Evolutionary conservation across 2,888 invertebrate genomes (phyloP).

Genomic region (Mythimna vitellina): DNA sequence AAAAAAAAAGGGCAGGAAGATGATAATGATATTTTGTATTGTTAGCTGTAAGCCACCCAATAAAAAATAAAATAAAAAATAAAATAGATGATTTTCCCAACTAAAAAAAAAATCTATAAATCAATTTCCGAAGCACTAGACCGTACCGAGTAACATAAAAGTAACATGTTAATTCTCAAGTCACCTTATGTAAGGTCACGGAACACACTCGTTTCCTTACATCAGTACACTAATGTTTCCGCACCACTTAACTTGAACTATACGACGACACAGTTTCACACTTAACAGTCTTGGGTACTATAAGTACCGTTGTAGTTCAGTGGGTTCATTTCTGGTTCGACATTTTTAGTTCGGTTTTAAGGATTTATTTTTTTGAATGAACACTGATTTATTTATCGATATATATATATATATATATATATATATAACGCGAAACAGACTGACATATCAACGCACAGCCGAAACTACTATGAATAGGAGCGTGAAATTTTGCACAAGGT

Average conservation of each 20-base stretch:
- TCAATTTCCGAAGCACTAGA: background rate
- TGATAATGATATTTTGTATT: too few relatives aligned
- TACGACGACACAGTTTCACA: constrained; percentile 55
- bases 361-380: background rate
- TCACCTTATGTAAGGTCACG: constrained; percentile 43
- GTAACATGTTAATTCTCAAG: constrained; percentile 22
- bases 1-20: too few relatives aligned
- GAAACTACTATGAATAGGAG: too few relatives aligned
- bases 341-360: background rate
- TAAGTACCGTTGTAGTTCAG: constrained; percentile 25
- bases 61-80: too few relatives aligned
- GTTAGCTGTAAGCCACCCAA: too few relatives aligned
- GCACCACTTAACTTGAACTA: constrained; percentile 53
- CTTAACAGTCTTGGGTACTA: constrained; percentile 43
- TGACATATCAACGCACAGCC: too few relatives aligned
- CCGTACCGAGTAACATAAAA: background rate
- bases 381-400: too few relatives aligned
- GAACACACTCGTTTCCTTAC: constrained; percentile 25
- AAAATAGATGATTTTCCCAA: too few relatives aligned
- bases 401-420: too few relatives aligned
- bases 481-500: too few relatives aligned
- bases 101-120: too few relatives aligned
- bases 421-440: too few relatives aligned
- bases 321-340: background rate
- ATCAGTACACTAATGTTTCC: constrained; percentile 32